phyloP scores from a whole-genome alignment of 1,140 invertebrate genomes.

The Rhizoglyphus robini region DNA sequence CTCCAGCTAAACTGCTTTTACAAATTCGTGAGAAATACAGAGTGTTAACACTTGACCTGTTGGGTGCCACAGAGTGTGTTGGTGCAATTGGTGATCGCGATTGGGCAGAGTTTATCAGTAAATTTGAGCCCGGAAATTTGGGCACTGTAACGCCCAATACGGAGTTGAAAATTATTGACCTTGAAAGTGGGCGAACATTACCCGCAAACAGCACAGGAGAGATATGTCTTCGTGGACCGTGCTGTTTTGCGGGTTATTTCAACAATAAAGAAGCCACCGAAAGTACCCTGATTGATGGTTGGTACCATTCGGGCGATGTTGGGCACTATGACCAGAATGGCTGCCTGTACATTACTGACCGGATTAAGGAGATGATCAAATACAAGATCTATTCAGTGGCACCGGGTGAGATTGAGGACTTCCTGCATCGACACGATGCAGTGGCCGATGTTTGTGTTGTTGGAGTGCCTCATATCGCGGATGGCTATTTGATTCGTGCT shows the following conservation, averaged over 20 bases:
- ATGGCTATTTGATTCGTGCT: conserved; percentile 64
- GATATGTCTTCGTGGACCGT: conserved; percentile 32
- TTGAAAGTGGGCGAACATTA: conserved; percentile 28
- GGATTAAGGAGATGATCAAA: conserved; percentile 30
- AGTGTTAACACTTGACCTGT: neutral
- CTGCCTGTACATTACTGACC: conserved; percentile 28
- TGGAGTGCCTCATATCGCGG: conserved; percentile 69
- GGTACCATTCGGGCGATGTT: conserved; percentile 49
- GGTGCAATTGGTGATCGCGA: neutral
- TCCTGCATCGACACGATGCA: conserved; percentile 58
- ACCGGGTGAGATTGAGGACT: conserved; percentile 28
- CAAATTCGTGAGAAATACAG: neutral
- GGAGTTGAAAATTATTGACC: conserved; percentile 30
- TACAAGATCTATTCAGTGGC: conserved; percentile 28
- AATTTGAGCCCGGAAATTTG: neutral
- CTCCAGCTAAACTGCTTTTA: neutral
- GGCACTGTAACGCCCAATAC: neutral
- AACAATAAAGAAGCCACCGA: conserved; percentile 57
- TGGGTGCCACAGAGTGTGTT: neutral
- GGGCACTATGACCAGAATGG: conserved; percentile 28
- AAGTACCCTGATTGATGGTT: conserved; percentile 53
- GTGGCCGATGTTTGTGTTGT: conserved; percentile 71
- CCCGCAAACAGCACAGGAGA: conserved; percentile 31
- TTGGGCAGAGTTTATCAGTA: neutral
- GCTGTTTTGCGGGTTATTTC: conserved; percentile 48